Evolutionary conservation across 2,797 vertebrate genomes (phyloP), one percentile per base, ranked within the genome.

Genomic region (Tadarida brasiliensis): DNA sequence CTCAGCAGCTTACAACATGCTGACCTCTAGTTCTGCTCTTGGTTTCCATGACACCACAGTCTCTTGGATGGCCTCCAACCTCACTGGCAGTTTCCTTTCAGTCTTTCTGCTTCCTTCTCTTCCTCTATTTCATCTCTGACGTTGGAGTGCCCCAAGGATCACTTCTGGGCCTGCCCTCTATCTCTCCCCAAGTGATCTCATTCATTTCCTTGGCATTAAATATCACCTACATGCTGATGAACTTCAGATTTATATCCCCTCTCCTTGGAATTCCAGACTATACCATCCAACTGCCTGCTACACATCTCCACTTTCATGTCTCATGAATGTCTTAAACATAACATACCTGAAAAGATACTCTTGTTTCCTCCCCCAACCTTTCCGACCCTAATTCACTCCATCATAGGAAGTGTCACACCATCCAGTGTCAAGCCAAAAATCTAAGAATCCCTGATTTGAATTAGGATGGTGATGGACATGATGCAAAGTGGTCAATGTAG

Each of bases 121-220:
- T 71, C 12, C 54, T 74, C 30, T 78, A 4, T 35, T 73, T 88
- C 73, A n/a, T 88, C 15, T 82, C n/a, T 85, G 49, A 74, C 8
- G 17, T 4, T 20, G 84, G 76, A n/a, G 26, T 20, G 35, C 88
- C 61, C 63, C 61, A 7, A 68, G 81, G 74, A 33, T 78, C 80
- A 19, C 70, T 61, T 90, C 87, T n/a, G 74, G 87, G 35, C 39
- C 82, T 67, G 26, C 83, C 70, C 26, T 77, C 33, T 47, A 4
- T 76, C 88, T 86, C 82, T 86, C 39, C 57, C 59, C 56, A 17
- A 44, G 39, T 30, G 81, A 94, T 87, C 39, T 71, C 82, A 61
- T 94, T 90, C 86, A 71, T 86, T 85, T 94, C 71, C 90, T 94
- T 68, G 39, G 92, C 74, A 65, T 95, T 94, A 94, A 83, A 91